A percentile compares a stretch with the other conserved stretches of the same genome.
phyloP scores from a whole-genome alignment of 2,888 invertebrate species.

The Cephus spinipes region DNA sequence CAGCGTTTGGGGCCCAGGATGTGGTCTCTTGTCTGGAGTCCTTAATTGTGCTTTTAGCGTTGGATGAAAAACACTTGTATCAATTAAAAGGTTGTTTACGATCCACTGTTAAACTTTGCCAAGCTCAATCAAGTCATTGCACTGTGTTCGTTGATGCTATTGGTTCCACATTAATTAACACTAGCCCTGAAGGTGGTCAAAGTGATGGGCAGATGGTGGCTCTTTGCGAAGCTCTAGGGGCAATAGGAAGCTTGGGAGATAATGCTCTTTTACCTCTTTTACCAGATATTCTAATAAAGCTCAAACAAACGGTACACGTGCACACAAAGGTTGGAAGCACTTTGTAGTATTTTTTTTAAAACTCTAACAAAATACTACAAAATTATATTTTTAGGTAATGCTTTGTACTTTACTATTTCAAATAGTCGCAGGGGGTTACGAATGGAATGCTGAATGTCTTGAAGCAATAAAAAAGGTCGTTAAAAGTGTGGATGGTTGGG shows the following conservation, averaged over 20 bases:
- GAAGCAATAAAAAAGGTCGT: slow-evolving; percentile 72
- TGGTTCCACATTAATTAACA: slow-evolving; percentile 67
- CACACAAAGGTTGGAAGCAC: slow-evolving; percentile 60
- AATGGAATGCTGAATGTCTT: slow-evolving; percentile 74
- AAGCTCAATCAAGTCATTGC: slow-evolving; percentile 74
- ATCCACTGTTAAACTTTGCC: slow-evolving; percentile 80
- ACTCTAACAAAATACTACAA: neutral
- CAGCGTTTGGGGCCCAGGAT: slow-evolving; percentile 74
- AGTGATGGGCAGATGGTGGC: slow-evolving; percentile 65
- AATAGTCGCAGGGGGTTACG: slow-evolving; percentile 79
- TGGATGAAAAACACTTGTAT: slow-evolving; percentile 68
- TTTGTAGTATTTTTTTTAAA: neutral
- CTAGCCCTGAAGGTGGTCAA: slow-evolving; percentile 47
- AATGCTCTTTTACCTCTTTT: slow-evolving; percentile 72
- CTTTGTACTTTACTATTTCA: slow-evolving; percentile 87
- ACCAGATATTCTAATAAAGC: slow-evolving; percentile 69
- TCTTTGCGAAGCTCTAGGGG: slow-evolving; percentile 81
- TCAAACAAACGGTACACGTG: slow-evolving; percentile 63
- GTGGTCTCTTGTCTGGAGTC: slow-evolving; percentile 78
- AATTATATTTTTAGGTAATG: slow-evolving; percentile 69
- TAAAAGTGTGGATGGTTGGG: slow-evolving; percentile 78
- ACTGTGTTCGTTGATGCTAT: slow-evolving; percentile 75
- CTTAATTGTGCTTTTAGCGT: slow-evolving; percentile 71
- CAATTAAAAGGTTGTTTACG: slow-evolving; percentile 76
- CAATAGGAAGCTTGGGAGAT: slow-evolving; percentile 74